These are phyloP conservation scores for Hermaeophaga mercurialis DNA, from an alignment of 2,888 invertebrate genomes.

Conservation along the genomic window DNA sequence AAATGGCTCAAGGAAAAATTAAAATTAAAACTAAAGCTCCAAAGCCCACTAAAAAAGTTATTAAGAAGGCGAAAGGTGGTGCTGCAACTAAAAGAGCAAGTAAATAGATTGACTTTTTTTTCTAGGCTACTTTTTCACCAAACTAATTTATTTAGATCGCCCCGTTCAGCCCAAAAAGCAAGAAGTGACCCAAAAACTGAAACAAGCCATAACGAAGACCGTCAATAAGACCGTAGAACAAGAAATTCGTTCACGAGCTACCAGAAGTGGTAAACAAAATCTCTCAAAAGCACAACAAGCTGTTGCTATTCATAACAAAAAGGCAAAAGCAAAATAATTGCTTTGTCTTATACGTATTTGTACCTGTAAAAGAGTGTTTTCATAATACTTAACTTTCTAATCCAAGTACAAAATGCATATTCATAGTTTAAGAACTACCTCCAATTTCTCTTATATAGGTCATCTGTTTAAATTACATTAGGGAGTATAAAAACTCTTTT, in stretches of 20 bases:
- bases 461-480: not conserved
- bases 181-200: slow-evolving; percentile 67
- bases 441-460: not conserved
- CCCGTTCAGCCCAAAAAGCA: slow-evolving; percentile 70
- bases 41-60: slow-evolving; percentile 55
- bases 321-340: slow-evolving; percentile 16
- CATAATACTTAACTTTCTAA: slow-evolving; percentile 4
- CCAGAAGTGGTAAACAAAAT: slow-evolving; percentile 55
- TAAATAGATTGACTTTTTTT: slow-evolving; percentile 53
- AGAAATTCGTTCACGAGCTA: slow-evolving; percentile 66
- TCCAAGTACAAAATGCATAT: slow-evolving; percentile 11
- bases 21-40: slow-evolving; percentile 71
- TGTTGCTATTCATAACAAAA: slow-evolving; percentile 53
- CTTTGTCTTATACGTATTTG: not conserved
- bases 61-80: slow-evolving; percentile 62
- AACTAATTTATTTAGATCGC: slow-evolving; percentile 63
- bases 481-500: not conserved
- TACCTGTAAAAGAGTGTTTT: slow-evolving; percentile 11
- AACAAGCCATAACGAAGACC: slow-evolving; percentile 69
- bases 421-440: not conserved
- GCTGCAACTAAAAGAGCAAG: slow-evolving; percentile 66
- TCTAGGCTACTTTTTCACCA: not conserved
- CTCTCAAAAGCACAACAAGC: slow-evolving; percentile 63
- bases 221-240: slow-evolving; percentile 73
- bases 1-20: slow-evolving; percentile 72